phyloP scores from a whole-genome alignment of 1,140 invertebrate species.

The Homarus americanus region DNA sequence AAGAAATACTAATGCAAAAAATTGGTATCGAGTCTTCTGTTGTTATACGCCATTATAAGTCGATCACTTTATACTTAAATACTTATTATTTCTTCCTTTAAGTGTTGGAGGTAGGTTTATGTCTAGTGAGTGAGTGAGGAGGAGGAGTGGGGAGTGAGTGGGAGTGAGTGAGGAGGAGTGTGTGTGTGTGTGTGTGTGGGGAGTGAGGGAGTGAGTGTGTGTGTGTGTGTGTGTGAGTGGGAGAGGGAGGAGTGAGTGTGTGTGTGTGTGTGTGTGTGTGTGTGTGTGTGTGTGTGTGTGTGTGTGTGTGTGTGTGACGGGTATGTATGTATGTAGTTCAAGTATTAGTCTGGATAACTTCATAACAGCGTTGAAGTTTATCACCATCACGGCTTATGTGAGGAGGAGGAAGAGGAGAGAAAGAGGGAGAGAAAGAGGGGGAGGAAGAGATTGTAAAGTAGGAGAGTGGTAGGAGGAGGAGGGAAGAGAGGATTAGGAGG shows the following conservation, averaged over 20 bases:
- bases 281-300: neutral
- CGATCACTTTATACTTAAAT: too few species aligned
- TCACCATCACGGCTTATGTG: too few species aligned
- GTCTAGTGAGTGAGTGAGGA: constrained; percentile 10
- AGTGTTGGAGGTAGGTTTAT: too few species aligned
- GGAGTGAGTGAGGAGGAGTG: neutral
- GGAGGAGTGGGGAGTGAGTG: neutral
- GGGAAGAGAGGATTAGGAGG: neutral
- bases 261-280: constrained; percentile 26
- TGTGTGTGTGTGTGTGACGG: neutral
- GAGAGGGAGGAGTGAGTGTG: neutral
- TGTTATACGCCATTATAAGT: too few species aligned
- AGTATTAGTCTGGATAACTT: too few species aligned
- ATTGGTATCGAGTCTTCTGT: too few species aligned
- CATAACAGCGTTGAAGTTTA: neutral
- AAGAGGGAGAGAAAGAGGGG: neutral
- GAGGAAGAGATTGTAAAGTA: neutral
- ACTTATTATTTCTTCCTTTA: too few species aligned
- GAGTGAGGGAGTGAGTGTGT: neutral
- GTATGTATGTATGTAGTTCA: too few species aligned
- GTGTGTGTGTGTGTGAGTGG: neutral
- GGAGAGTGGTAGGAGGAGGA: too few species aligned
- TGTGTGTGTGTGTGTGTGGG: neutral
- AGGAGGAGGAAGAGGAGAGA: too few species aligned
- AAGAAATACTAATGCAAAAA: too few species aligned